Conservation (phyloP, 1,140 invertebrate genomes). For the Himalopsyche phryganea region DNA sequence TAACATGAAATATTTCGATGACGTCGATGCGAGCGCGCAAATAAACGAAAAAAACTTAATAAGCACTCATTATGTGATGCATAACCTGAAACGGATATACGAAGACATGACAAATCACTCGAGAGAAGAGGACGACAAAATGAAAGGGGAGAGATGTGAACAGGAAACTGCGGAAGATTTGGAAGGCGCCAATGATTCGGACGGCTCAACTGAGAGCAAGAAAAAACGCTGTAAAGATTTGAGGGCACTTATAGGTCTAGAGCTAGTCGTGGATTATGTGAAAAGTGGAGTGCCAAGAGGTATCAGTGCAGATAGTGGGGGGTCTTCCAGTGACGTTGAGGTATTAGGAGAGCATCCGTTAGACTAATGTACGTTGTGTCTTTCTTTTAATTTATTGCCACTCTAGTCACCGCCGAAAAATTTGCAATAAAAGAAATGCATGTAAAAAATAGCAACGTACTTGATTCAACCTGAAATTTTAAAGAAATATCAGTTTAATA, state of each 20-base stretch:
- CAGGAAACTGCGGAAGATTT: slow-evolving; percentile 36
- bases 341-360: slow-evolving; percentile 23
- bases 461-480: too few species aligned
- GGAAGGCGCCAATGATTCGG: slow-evolving; percentile 31
- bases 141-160: slow-evolving; percentile 40
- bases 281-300: slow-evolving; percentile 17
- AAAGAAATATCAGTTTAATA: too few species aligned
- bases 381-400: too few species aligned
- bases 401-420: too few species aligned
- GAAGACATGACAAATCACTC: slow-evolving; percentile 42
- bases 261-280: slow-evolving; percentile 32
- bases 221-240: slow-evolving; percentile 30
- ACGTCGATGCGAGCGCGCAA: slow-evolving; percentile 20
- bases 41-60: slow-evolving; percentile 36
- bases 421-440: too few species aligned
- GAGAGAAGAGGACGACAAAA: slow-evolving; percentile 32
- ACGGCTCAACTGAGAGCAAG: slow-evolving; percentile 26
- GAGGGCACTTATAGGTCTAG: slow-evolving; percentile 28
- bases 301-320: slow-evolving; percentile 12
- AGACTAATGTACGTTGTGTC: slow-evolving; percentile 1
- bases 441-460: too few species aligned
- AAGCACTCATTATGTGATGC: slow-evolving; percentile 54
- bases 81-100: slow-evolving; percentile 53
- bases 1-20: slow-evolving; percentile 31
- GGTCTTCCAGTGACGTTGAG: slow-evolving; percentile 23